phyloP scores from a whole-genome alignment of 2,888 invertebrate genomes.

The Romanomermis culicivorax region DNA sequence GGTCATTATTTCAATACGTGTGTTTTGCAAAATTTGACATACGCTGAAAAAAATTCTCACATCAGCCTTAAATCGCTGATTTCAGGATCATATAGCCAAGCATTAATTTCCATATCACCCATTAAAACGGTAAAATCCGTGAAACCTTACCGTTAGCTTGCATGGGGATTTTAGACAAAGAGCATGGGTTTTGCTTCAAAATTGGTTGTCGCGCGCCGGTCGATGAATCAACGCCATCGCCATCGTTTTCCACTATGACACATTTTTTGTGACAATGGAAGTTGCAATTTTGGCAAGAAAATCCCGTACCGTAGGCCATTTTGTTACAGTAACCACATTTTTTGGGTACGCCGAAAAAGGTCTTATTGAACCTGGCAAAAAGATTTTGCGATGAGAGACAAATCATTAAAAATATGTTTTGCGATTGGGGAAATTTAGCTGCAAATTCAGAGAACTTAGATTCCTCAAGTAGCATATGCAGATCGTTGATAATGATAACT shows the following conservation, averaged over 20 bases:
- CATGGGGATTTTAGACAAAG: conserved; percentile 9
- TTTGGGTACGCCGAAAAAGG: conserved; percentile 12
- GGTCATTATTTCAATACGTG: too few relatives aligned
- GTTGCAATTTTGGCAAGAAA: conserved; percentile 12
- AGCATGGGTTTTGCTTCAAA: conserved; percentile 8
- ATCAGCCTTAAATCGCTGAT: too few relatives aligned
- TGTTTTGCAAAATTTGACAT: too few relatives aligned
- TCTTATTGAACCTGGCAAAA: conserved; percentile 11
- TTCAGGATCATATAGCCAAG: too few relatives aligned
- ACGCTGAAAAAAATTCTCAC: too few relatives aligned
- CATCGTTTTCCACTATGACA: background rate
- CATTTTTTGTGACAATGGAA: conserved; percentile 9
- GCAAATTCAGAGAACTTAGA: background rate
- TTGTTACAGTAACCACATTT: conserved; percentile 11
- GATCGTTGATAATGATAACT: too few relatives aligned
- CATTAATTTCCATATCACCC: too few relatives aligned
- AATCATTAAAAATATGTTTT: background rate
- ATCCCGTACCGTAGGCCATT: conserved; percentile 11
- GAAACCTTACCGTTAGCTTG: conserved; percentile 1
- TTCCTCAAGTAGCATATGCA: too few relatives aligned
- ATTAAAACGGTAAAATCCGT: too few relatives aligned
- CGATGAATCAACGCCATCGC: background rate
- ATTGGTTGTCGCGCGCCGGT: background rate
- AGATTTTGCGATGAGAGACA: background rate
- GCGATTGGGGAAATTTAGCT: too few relatives aligned